These are phyloP conservation scores for Phalera bucephala DNA, from an alignment of 2,888 invertebrate species.

Conservation along the genomic window DNA sequence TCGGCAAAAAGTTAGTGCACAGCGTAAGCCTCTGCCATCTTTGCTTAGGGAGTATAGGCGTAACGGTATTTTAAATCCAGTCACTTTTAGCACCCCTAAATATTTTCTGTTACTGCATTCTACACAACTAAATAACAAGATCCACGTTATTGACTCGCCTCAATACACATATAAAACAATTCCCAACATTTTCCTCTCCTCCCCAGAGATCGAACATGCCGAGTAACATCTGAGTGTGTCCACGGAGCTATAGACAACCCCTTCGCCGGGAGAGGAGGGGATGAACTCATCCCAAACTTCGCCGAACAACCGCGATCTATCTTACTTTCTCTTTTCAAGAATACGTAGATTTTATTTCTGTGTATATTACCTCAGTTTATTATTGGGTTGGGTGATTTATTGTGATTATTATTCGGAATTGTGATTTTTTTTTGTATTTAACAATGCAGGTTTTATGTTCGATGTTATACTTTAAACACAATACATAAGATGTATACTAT, in stretches of 20 bases:
- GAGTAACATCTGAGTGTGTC: slow-evolving; percentile 3
- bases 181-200: background rate
- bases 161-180: background rate
- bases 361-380: slow-evolving; percentile 46
- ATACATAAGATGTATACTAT: no score
- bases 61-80: no score
- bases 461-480: no score
- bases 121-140: no score
- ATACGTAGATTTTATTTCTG: slow-evolving; percentile 56
- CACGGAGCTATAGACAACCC: background rate
- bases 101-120: no score
- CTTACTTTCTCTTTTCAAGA: slow-evolving; percentile 67
- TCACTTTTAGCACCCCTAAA: no score
- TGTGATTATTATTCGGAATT: slow-evolving; percentile 17
- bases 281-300: slow-evolving; percentile 49
- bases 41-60: no score
- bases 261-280: slow-evolving; percentile 7
- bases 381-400: no score
- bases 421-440: slow-evolving; percentile 13
- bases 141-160: background rate
- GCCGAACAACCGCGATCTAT: slow-evolving; percentile 67
- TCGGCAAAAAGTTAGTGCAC: no score
- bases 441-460: no score
- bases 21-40: no score
- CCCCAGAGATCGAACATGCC: background rate